These are phyloP conservation scores for Penelope pileata DNA, from an alignment of 2,113 vertebrate species.

Conservation along the genomic window DNA sequence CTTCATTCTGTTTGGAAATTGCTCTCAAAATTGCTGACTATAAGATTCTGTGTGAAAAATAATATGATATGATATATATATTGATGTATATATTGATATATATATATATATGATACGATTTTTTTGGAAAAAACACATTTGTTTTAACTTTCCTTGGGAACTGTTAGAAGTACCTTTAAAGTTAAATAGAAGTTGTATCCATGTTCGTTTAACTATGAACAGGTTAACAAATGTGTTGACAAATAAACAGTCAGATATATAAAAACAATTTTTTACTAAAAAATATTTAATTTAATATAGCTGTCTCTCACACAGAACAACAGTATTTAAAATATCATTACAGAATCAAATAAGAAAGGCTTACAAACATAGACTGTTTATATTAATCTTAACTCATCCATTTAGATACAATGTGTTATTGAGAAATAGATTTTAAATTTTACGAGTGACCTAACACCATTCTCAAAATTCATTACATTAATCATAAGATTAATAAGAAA, in stretches of 20 bases:
- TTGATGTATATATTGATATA: no score
- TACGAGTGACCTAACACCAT: background rate
- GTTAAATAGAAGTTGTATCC: background rate
- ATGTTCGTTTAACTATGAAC: background rate
- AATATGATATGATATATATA: no score
- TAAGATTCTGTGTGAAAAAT: conserved; percentile 4
- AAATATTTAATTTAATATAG: background rate
- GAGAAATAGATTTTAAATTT: background rate
- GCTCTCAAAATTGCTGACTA: conserved; percentile 9
- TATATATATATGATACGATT: no score
- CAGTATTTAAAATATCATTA: background rate
- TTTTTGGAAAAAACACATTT: background rate
- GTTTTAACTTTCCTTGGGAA: background rate
- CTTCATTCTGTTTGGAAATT: conserved; percentile 5
- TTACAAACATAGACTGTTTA: background rate
- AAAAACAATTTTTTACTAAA: background rate
- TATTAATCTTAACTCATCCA: background rate
- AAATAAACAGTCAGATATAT: background rate
- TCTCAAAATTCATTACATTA: background rate
- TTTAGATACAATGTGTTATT: background rate
- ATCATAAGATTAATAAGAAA: conserved; percentile 8
- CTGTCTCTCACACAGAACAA: background rate
- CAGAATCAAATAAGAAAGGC: background rate
- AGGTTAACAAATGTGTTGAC: background rate
- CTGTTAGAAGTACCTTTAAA: background rate